Conservation (phyloP, 2,113 vertebrate species). For the Sapayoa aenigma region DNA sequence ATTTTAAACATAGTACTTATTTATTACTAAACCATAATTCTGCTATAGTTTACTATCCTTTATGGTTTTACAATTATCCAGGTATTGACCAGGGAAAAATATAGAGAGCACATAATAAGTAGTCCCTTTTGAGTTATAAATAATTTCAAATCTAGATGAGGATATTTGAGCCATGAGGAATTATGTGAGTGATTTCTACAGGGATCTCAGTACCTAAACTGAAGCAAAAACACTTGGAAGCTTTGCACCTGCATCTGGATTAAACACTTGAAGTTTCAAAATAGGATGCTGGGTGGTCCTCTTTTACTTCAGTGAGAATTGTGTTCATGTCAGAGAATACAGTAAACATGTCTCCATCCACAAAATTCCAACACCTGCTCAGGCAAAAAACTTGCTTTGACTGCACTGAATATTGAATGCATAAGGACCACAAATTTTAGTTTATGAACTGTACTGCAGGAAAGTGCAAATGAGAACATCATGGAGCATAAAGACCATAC, state of each 20-base stretch:
- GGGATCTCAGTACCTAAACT: neutral
- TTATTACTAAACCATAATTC: neutral
- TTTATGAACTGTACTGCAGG: neutral
- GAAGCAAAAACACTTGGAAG: neutral
- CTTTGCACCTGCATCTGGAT: neutral
- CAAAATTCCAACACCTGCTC: neutral
- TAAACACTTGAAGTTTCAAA: neutral
- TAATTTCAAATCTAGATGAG: neutral
- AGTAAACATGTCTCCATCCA: neutral
- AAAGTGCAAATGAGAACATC: neutral
- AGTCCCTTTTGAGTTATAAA: neutral
- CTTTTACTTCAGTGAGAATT: neutral
- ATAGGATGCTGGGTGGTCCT: neutral
- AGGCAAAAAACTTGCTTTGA: neutral
- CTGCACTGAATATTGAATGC: neutral
- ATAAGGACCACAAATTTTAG: neutral
- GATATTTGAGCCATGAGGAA: neutral
- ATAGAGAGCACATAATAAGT: neutral
- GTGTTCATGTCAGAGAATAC: rapidly evolving
- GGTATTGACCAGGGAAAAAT: neutral
- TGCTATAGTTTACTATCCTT: neutral
- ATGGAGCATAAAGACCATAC: neutral
- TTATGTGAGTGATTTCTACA: neutral
- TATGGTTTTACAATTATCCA: neutral
- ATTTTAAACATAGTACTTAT: neutral